Conservation (phyloP, 2,888 invertebrate species). For the Eristalis tenax region DNA sequence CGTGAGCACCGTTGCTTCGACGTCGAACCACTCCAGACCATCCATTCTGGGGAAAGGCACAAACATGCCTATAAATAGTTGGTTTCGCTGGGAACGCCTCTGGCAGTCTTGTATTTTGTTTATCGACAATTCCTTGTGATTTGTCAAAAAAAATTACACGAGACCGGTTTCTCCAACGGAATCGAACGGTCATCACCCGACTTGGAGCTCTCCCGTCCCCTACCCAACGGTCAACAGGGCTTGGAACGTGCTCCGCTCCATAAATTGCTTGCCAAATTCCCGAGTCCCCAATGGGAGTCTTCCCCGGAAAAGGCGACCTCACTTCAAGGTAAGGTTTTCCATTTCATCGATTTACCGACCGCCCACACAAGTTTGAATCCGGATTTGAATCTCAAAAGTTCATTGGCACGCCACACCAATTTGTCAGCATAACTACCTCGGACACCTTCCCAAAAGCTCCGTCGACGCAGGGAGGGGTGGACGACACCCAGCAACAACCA, state of each 20-base stretch:
- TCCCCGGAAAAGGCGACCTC: neutral
- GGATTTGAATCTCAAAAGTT: neutral
- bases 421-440: conserved; percentile 3
- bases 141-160: neutral
- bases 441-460: conserved; percentile 7
- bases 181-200: neutral
- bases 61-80: neutral
- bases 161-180: neutral
- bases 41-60: neutral
- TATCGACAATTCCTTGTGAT: neutral
- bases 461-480: neutral
- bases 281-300: neutral
- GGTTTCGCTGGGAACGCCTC: neutral
- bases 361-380: neutral
- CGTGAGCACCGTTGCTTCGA: neutral
- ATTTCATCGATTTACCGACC: neutral
- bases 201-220: no score
- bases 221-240: no score
- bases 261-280: no score
- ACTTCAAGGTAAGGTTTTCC: neutral
- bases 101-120: neutral
- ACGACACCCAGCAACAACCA: no score
- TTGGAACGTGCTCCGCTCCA: no score
- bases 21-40: neutral
- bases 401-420: neutral